Evolutionary conservation across 2,113 vertebrate species (phyloP).

Genomic region (Tichodroma muraria): DNA sequence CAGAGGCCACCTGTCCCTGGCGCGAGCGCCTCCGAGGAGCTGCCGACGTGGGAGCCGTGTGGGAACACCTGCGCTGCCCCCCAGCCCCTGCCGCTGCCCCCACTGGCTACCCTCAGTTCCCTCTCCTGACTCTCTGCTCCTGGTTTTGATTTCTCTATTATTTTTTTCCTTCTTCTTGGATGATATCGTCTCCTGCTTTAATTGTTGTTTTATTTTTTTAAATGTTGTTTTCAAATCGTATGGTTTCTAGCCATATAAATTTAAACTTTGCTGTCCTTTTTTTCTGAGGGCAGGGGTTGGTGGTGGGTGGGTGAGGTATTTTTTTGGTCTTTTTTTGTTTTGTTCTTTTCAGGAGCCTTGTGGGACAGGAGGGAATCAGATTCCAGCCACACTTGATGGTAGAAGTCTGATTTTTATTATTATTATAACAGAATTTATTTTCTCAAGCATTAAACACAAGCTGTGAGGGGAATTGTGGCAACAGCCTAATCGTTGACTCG

Average conservation of each 20-base stretch:
- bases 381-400: constrained; percentile 13
- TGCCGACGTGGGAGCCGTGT: neutral
- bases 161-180: neutral
- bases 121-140: constrained; percentile 35
- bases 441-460: constrained; percentile 48
- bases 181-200: neutral
- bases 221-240: neutral
- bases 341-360: neutral
- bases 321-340: neutral
- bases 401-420: constrained; percentile 35
- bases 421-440: constrained; percentile 32
- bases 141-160: neutral
- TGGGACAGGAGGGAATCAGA: constrained; percentile 7
- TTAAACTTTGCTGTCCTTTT: constrained; percentile 22
- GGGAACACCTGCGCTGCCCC: neutral
- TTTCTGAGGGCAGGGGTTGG: neutral
- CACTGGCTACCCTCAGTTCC: neutral
- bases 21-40: neutral
- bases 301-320: neutral
- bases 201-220: neutral
- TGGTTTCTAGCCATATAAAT: constrained; percentile 18
- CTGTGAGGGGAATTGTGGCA: neutral
- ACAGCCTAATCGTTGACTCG: neutral
- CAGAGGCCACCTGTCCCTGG: neutral
- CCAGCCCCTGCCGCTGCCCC: neutral